Conservation (phyloP, 2,888 invertebrate species). For the Dryobotodes eremita region DNA sequence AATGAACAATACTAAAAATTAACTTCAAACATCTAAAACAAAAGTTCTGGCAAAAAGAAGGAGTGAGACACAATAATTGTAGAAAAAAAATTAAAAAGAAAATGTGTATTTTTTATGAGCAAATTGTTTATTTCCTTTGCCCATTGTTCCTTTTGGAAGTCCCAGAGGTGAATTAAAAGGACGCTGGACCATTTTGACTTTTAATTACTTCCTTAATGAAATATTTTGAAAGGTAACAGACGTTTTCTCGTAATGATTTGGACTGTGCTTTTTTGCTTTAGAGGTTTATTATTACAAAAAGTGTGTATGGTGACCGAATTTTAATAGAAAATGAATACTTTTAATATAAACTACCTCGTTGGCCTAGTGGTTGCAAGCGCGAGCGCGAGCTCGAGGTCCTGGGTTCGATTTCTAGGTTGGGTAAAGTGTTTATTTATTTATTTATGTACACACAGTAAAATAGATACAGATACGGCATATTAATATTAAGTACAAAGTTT, state of each 20-base stretch:
- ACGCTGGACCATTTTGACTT: conserved; percentile 71
- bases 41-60: conserved; percentile 22
- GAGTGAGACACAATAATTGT: conserved; percentile 34
- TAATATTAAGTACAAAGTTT: too few species aligned
- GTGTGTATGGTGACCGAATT: not conserved
- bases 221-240: conserved; percentile 73
- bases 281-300: not conserved
- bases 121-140: conserved; percentile 66
- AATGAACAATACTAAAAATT: conserved; percentile 35
- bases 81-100: conserved; percentile 40
- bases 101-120: conserved; percentile 63
- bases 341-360: too few species aligned
- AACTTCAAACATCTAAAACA: conserved; percentile 18
- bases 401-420: too few species aligned
- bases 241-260: conserved; percentile 62
- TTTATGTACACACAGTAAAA: too few species aligned
- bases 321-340: not conserved
- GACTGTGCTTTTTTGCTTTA: not conserved
- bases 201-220: conserved; percentile 79
- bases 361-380: too few species aligned
- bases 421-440: too few species aligned
- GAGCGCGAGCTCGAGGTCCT: too few species aligned
- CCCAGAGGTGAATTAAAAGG: conserved; percentile 71
- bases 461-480: too few species aligned
- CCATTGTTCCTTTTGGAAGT: conserved; percentile 68